A percentile compares a stretch with the other conserved stretches of the same genome.
Conservation (phyloP, 2,888 invertebrate species). For the Escarpia spicata region DNA sequence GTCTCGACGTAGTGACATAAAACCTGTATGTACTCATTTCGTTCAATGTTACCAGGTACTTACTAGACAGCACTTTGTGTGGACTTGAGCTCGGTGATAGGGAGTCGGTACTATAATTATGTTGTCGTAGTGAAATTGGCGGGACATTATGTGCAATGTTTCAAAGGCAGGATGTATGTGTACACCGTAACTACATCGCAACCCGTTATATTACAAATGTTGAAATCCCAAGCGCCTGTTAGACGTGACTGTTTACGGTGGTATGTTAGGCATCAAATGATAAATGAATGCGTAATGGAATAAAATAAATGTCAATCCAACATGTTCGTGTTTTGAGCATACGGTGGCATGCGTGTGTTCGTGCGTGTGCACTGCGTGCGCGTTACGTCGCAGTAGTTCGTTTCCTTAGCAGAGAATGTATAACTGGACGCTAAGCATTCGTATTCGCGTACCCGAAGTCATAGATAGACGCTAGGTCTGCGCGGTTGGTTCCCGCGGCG, state of each 20-base stretch:
- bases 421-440: no score
- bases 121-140: not conserved
- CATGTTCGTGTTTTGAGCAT: not conserved
- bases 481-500: no score
- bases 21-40: not conserved
- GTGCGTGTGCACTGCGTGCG: no score
- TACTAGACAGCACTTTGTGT: not conserved
- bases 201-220: not conserved
- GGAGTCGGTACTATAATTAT: not conserved
- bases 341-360: no score
- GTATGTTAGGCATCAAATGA: not conserved
- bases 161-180: not conserved
- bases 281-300: not conserved
- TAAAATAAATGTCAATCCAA: not conserved
- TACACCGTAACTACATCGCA: no score
- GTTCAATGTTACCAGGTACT: not conserved
- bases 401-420: no score
- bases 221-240: not conserved
- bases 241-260: not conserved
- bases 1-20: not conserved
- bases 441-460: no score
- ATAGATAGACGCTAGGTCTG: no score
- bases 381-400: no score
- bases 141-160: conserved; percentile 6
- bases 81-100: not conserved